Percentiles rank a stretch among this genome's conserved stretches.
These are phyloP conservation scores for Spermophilus dauricus DNA, from an alignment of 2,113 vertebrate genomes.

Conservation along the genomic window DNA sequence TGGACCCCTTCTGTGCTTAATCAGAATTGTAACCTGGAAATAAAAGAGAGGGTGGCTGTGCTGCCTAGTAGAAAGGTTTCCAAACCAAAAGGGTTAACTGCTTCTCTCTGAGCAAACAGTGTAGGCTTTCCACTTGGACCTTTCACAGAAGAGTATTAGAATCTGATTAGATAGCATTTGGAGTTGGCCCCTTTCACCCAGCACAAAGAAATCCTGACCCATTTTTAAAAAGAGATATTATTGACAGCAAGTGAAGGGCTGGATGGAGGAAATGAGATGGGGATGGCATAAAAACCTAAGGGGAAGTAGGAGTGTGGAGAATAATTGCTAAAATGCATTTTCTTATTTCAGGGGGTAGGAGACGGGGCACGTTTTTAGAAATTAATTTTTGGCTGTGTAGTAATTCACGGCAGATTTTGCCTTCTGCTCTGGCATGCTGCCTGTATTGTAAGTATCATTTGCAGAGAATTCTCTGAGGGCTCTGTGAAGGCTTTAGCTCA, in stretches of 20 bases:
- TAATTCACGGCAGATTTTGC: not conserved
- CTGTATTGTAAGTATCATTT: not conserved
- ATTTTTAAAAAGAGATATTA: not conserved
- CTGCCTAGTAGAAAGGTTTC: not conserved
- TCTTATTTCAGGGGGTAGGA: not conserved
- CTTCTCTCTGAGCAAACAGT: not conserved
- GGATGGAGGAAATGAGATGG: not conserved
- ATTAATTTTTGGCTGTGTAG: slow-evolving; percentile 18
- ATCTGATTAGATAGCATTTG: not conserved
- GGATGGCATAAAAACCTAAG: not conserved
- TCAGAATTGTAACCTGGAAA: not conserved
- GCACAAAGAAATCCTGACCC: not conserved
- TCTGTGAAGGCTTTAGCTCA: not conserved
- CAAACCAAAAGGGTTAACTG: not conserved
- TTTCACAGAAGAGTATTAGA: not conserved
- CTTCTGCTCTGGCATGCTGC: not conserved
- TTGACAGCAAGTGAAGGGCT: not conserved
- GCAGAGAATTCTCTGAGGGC: not conserved
- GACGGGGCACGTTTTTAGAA: not conserved
- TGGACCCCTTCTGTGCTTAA: not conserved
- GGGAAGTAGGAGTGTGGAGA: not conserved
- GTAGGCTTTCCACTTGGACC: not conserved
- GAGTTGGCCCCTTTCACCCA: not conserved
- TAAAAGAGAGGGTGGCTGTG: too few species aligned
- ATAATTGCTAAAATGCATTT: not conserved